Evolutionary conservation across 2,113 vertebrate genomes (phyloP), one percentile per base, ranked within the genome.

Genomic region (Gobius niger): DNA sequence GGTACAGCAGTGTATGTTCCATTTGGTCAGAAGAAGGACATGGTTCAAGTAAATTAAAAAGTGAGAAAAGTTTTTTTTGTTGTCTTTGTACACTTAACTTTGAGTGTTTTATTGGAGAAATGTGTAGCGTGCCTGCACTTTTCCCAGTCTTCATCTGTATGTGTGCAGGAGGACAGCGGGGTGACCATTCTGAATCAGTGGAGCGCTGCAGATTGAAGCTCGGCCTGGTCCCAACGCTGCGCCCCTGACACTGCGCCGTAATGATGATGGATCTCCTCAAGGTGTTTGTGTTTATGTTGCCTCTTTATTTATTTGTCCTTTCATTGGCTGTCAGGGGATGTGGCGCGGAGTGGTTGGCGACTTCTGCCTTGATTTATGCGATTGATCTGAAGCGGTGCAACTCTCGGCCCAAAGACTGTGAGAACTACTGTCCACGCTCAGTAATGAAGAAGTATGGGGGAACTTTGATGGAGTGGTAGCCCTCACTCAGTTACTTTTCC

Each of bases 261-360:
- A 82, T 9, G 52, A 68, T 65, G 68, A 75, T 62, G 65, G 65
- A 78, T 78, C 44, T 65, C 41, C 75, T 68, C 44, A 60, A 68
- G 60, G 61, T 49, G 64, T 64, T 47, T 7, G 5, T 77, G 11
- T 78, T 74, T 77, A 61, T 71, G 57, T 73, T 40, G 15, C 10
- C 53, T 67, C 15, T 75, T 76, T 70, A 18, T 70, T 70, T 50
- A n/a, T 60, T 16, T 40, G 44, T 66, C 57, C 57, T 60, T 60
- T 56, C 77, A 56, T 75, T 65, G 67, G 59, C 41, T 68, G 18
- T 24, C 7, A 6, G 40, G 40, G 14, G 46, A 15, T 16, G 34
- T 1, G 7, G 2, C 44, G 63, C 9, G 16, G 67, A 24, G 8
- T 42, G 54, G 51, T 13, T 11, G 18, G 8, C 0, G 13, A 18